phyloP scores from a whole-genome alignment of 2,888 invertebrate genomes.

The Eupithecia inturbata region DNA sequence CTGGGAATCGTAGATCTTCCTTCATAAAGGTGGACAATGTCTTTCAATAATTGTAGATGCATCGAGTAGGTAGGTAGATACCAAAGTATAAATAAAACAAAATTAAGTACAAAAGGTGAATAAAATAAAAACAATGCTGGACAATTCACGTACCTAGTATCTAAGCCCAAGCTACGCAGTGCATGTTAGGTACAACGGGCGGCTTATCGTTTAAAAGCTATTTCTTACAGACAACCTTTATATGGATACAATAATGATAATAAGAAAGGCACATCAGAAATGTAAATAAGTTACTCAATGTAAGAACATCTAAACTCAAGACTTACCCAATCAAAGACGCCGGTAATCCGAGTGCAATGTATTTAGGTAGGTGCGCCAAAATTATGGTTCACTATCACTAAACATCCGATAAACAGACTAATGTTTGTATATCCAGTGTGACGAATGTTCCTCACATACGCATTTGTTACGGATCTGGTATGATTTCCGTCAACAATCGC shows the following conservation, averaged over 20 bases:
- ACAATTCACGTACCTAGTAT: neutral
- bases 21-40: too few species aligned
- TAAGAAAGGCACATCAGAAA: neutral
- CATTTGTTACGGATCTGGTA: slow-evolving; percentile 19
- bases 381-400: slow-evolving; percentile 19
- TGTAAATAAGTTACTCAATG: neutral
- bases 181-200: too few species aligned
- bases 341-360: slow-evolving; percentile 28
- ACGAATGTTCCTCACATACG: slow-evolving; percentile 24
- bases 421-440: slow-evolving; percentile 7
- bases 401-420: neutral
- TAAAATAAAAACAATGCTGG: neutral
- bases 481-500: slow-evolving; percentile 32
- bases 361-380: slow-evolving; percentile 10
- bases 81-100: too few species aligned
- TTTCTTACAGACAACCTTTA: too few species aligned
- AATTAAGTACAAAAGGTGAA: too few species aligned
- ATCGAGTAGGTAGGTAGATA: too few species aligned
- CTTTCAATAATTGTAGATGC: too few species aligned
- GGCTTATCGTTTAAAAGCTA: too few species aligned
- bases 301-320: neutral
- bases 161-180: neutral
- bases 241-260: neutral
- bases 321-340: slow-evolving; percentile 25
- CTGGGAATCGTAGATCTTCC: too few species aligned